Conservation (phyloP, 2,888 invertebrate genomes). For the Agrenia bidenticulata region DNA sequence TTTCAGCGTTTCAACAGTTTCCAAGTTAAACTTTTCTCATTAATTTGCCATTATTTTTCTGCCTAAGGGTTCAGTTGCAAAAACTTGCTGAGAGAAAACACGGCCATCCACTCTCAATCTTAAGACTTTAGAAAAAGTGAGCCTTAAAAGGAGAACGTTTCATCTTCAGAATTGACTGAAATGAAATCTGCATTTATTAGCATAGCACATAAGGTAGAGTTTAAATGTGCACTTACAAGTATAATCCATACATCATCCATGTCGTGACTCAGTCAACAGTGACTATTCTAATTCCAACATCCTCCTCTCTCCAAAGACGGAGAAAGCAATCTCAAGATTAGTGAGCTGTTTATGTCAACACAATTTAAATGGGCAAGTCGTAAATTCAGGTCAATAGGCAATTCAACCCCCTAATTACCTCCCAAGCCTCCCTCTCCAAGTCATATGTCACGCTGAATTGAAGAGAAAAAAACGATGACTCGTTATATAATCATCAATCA, state of each 20-base stretch:
- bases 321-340: background rate
- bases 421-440: background rate
- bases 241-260: too few relatives aligned
- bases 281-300: too few relatives aligned
- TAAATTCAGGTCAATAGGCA: constrained; percentile 16
- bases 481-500: constrained; percentile 25
- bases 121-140: too few relatives aligned
- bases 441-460: constrained; percentile 8
- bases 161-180: too few relatives aligned
- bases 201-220: too few relatives aligned
- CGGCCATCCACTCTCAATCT: background rate
- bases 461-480: constrained; percentile 14
- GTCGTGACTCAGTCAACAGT: too few relatives aligned
- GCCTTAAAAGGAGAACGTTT: too few relatives aligned
- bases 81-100: constrained; percentile 11
- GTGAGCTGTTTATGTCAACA: background rate
- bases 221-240: too few relatives aligned
- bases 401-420: constrained; percentile 10
- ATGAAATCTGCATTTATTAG: too few relatives aligned
- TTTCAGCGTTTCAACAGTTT: constrained; percentile 20
- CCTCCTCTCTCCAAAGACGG: background rate
- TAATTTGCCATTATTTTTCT: constrained; percentile 29
- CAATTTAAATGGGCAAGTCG: background rate
- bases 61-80: constrained; percentile 1
- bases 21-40: constrained; percentile 30